Evolutionary conservation across 2,113 vertebrate genomes (phyloP).

Genomic region (Monopterus albus): DNA sequence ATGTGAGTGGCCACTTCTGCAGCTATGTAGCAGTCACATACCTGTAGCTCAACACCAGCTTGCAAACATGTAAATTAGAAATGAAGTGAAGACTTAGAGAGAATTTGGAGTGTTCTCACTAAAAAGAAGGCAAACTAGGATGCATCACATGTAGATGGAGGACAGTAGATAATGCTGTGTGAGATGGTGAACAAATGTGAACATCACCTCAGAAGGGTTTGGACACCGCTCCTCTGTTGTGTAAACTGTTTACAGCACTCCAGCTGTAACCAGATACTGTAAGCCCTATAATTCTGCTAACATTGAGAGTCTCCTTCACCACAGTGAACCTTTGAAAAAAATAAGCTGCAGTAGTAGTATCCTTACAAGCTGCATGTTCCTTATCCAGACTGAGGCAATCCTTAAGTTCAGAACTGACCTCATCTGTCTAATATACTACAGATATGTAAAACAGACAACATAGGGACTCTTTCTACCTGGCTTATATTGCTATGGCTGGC

Average conservation of each 20-base stretch:
- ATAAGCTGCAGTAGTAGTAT: conserved; percentile 32
- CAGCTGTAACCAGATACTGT: conserved; percentile 45
- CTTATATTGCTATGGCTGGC: too few relatives aligned
- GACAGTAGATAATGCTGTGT: conserved; percentile 8
- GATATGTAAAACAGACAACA: too few relatives aligned
- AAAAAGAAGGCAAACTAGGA: too few relatives aligned
- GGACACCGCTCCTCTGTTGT: conserved; percentile 20
- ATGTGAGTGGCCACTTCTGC: too few relatives aligned
- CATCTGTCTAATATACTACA: too few relatives aligned
- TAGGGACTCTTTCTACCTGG: too few relatives aligned
- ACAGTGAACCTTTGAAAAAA: conserved; percentile 30
- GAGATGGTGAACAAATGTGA: conserved; percentile 32
- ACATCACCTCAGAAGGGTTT: conserved; percentile 8
- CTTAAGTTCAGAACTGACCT: too few relatives aligned
- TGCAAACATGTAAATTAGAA: not conserved
- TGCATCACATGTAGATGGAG: too few relatives aligned
- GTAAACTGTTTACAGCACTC: conserved; percentile 51
- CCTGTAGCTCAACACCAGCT: not conserved
- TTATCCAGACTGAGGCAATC: conserved; percentile 60
- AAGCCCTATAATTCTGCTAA: conserved; percentile 39
- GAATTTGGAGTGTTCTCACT: not conserved
- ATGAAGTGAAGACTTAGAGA: not conserved
- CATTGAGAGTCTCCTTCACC: conserved; percentile 26
- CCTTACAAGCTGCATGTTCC: conserved; percentile 20
- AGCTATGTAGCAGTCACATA: too few relatives aligned